Conservation (phyloP, 2,113 vertebrate species). For the Argyrosomus japonicus region DNA sequence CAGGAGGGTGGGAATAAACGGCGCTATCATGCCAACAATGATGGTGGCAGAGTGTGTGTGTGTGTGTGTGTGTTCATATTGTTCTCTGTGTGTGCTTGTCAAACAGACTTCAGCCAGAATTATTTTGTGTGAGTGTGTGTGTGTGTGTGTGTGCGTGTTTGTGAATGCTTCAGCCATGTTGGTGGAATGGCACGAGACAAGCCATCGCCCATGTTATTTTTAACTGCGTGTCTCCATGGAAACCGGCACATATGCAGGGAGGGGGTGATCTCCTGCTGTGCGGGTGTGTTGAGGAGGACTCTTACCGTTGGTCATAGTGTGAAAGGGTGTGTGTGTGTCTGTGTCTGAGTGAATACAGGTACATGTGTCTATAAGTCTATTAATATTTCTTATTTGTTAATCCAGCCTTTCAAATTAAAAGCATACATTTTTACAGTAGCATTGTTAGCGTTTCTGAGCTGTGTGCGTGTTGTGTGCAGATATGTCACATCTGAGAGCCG, state of each 20-base stretch:
- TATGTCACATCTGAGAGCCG: slow-evolving; percentile 7
- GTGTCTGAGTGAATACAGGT: slow-evolving; percentile 5
- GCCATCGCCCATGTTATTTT: slow-evolving; percentile 84
- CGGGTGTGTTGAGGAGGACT: slow-evolving; percentile 59
- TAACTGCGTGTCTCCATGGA: slow-evolving; percentile 84
- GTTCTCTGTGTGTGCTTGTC: slow-evolving; percentile 41
- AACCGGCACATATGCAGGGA: slow-evolving; percentile 75
- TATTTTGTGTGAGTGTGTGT: slow-evolving; percentile 13
- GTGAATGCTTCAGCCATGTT: slow-evolving; percentile 72
- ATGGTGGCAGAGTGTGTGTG: slow-evolving; percentile 21
- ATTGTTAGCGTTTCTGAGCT: not conserved
- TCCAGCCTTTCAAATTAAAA: slow-evolving; percentile 21
- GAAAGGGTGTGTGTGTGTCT: slow-evolving; percentile 26
- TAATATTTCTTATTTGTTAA: slow-evolving; percentile 19
- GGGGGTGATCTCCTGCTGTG: slow-evolving; percentile 74
- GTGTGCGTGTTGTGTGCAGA: slow-evolving; percentile 1
- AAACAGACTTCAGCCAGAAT: slow-evolving; percentile 34
- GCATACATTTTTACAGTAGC: not conserved
- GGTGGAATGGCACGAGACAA: slow-evolving; percentile 79
- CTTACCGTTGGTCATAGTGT: slow-evolving; percentile 65
- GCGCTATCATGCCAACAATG: slow-evolving; percentile 25
- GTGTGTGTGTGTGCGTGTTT: slow-evolving; percentile 44
- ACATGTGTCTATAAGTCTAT: not conserved
- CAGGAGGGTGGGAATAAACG: slow-evolving; percentile 50
- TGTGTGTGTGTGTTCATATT: slow-evolving; percentile 49